A percentile compares a stretch with the other conserved stretches of the same genome.
Evolutionary conservation across 2,797 vertebrate species (phyloP).

Genomic region (Nannoperca australis): DNA sequence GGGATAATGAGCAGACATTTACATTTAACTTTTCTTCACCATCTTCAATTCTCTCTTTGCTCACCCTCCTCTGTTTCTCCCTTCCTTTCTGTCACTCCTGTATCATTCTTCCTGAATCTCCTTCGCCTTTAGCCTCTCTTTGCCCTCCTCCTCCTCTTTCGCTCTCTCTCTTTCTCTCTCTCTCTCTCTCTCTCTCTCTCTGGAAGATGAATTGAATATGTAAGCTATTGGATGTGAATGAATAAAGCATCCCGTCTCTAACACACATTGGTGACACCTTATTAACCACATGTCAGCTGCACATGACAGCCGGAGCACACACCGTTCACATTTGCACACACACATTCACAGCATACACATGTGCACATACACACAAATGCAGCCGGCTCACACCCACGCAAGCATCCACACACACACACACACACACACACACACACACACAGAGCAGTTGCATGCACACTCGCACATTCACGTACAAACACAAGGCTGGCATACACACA

Average conservation of each 20-base stretch:
- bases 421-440: conserved; percentile 22
- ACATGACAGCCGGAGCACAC: conserved; percentile 76
- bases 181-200: conserved; percentile 47
- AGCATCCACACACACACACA: no score
- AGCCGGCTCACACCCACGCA: conserved; percentile 7
- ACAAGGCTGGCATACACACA: conserved; percentile 14
- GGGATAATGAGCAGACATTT: conserved; percentile 80
- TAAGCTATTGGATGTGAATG: conserved; percentile 82
- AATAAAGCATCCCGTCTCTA: conserved; percentile 83
- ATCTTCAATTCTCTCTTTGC: conserved; percentile 43
- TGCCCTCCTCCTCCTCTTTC: conserved; percentile 12
- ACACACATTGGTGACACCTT: conserved; percentile 85
- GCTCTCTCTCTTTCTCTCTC: conserved; percentile 50
- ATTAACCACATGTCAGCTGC: conserved; percentile 85
- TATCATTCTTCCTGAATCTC: conserved; percentile 59
- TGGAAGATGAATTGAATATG: conserved; percentile 81
- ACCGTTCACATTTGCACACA: conserved; percentile 42
- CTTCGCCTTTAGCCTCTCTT: conserved; percentile 42
- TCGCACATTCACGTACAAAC: conserved; percentile 21
- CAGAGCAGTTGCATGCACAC: conserved; percentile 12
- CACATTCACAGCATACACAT: conserved; percentile 11
- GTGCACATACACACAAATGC: conserved; percentile 40
- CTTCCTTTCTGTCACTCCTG: conserved; percentile 51
- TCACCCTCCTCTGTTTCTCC: conserved; percentile 2
- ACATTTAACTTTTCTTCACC: conserved; percentile 71